A percentile compares a stretch with the other conserved stretches of the same genome.
Conservation (phyloP, 2,113 vertebrate genomes). For the Xiphorhynchus elegans region DNA sequence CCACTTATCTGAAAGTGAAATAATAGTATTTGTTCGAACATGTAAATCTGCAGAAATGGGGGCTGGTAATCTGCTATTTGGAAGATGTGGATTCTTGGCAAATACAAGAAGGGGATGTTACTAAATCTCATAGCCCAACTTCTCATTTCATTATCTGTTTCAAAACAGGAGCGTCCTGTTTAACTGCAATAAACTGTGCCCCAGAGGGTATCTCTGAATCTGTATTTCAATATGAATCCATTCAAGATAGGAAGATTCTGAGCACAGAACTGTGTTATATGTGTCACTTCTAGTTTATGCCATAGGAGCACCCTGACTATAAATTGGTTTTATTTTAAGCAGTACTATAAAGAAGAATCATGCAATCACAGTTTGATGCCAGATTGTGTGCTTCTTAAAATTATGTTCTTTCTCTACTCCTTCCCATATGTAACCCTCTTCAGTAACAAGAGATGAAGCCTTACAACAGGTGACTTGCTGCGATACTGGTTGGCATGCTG, state of each 20-base stretch:
- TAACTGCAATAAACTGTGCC: neutral
- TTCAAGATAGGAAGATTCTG: neutral
- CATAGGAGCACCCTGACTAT: neutral
- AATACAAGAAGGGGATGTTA: neutral
- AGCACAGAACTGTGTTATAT: neutral
- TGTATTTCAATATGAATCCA: neutral
- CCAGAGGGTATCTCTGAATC: neutral
- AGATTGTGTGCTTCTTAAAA: neutral
- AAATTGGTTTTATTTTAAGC: neutral
- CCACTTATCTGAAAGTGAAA: neutral
- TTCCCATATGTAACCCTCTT: neutral
- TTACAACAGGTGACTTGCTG: slow-evolving; percentile 93
- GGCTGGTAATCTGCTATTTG: neutral
- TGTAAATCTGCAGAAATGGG: neutral
- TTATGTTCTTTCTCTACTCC: neutral
- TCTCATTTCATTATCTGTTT: neutral
- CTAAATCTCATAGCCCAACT: neutral
- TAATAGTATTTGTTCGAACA: neutral
- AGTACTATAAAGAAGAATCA: neutral
- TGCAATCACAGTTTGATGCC: slow-evolving; percentile 12
- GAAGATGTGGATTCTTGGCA: neutral
- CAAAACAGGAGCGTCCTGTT: neutral
- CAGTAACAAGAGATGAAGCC: slow-evolving; percentile 53
- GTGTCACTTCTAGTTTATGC: neutral
- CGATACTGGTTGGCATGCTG: slow-evolving; percentile 92